Conservation (phyloP, 2,113 vertebrate genomes). For the Cephalopterus ornatus region DNA sequence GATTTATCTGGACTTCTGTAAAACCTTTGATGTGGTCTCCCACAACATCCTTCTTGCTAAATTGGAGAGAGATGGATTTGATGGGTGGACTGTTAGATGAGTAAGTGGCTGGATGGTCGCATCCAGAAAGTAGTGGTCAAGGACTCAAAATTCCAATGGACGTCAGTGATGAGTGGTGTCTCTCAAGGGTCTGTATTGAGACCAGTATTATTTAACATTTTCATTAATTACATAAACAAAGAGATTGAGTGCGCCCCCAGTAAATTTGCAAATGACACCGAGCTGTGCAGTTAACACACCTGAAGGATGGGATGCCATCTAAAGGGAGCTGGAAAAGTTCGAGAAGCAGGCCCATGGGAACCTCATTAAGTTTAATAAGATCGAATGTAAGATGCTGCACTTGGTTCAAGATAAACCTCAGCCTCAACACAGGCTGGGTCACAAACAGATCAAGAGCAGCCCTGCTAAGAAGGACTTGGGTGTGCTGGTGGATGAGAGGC, state of each 20-base stretch:
- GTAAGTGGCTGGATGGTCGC: no score
- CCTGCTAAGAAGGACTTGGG: background rate
- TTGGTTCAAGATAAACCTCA: rapidly evolving
- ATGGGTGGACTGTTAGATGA: background rate
- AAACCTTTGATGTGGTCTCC: background rate
- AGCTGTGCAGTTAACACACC: background rate
- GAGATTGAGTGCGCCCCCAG: no score
- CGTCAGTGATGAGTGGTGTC: background rate
- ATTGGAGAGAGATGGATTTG: background rate
- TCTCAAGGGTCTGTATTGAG: background rate
- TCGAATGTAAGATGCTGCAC: background rate
- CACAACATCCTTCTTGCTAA: background rate
- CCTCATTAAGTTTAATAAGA: background rate
- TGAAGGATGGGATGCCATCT: background rate
- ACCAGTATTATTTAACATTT: background rate
- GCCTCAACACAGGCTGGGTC: background rate
- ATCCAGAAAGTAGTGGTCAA: background rate
- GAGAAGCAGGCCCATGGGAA: background rate
- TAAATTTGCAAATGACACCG: no score
- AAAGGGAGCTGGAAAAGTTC: background rate
- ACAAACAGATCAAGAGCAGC: background rate
- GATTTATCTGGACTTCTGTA: background rate
- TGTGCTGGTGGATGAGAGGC: background rate
- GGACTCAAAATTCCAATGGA: background rate
- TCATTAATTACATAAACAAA: background rate